Evolutionary conservation across 2,888 invertebrate genomes (phyloP), one percentile per base, ranked within the genome.

Genomic region (Liodrosophila aerea): DNA sequence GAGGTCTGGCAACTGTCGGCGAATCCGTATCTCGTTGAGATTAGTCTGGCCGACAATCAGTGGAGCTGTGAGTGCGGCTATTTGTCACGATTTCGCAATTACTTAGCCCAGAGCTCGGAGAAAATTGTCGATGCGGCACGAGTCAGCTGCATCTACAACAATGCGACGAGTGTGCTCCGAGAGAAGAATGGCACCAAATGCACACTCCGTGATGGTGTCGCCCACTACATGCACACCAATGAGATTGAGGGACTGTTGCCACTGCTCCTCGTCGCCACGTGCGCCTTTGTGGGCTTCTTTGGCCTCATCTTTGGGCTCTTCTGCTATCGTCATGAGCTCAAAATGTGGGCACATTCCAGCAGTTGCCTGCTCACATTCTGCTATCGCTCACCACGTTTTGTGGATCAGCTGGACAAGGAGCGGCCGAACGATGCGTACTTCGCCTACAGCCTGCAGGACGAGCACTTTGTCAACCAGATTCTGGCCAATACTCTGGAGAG

Each of bases 11-110:
- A 95, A 89, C 93, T 97, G 87, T 92, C 93, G 61, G 91, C 93
- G 82, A 96, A 96, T 91, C 95, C 96, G 15, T 96, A 96, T 91
- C 92, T 97, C 86, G 94, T 95, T n/a, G 95, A 95, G 90, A 94
- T 97, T 81, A 94, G 94, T 51, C 91, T 97, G 68, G 93, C 94
- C 56, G 94, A 94, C 80, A 97, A 97, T 89, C 94, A 95, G 45
- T 97, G 97, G 97, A 95, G 95, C 69, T 97, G 97, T 90, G 96
- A 96, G 88, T 98, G 97, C 91, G 93, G 93, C 78, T 97, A 95
- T 89, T 91, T 96, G 83, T 93, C 94, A 76, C 93, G 94, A 87
- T 95, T 95, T 87, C 93, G 95, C 82, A 93, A 92, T 76, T 97
- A 96, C 94, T 92, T 97, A 87, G 93, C 93, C 80, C 92, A 93